A percentile compares a stretch with the other conserved stretches of the same genome.
Evolutionary conservation across 1,140 invertebrate species (phyloP).

Genomic region (Vanessa atalanta): DNA sequence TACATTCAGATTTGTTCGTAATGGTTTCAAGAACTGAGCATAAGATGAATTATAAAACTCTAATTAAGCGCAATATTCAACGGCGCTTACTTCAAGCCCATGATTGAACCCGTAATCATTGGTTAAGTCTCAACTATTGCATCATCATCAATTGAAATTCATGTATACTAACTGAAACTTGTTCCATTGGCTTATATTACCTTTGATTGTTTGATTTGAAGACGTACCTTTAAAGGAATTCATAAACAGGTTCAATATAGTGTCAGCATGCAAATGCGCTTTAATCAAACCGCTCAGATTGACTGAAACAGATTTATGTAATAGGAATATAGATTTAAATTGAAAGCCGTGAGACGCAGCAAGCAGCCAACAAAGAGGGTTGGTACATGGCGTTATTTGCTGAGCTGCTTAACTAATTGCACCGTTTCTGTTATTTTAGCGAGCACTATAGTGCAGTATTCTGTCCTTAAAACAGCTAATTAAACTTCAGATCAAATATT

Average conservation of each 20-base stretch:
- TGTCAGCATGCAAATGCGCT: not conserved
- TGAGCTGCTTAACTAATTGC: conserved; percentile 21
- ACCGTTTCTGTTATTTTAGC: conserved; percentile 9
- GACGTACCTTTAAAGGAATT: conserved; percentile 35
- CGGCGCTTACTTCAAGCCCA: no score
- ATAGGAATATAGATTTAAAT: conserved; percentile 1
- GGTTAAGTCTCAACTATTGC: no score
- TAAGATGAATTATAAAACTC: no score
- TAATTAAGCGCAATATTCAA: no score
- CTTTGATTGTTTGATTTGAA: not conserved
- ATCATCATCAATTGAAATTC: no score
- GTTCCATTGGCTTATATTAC: not conserved
- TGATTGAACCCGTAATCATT: no score
- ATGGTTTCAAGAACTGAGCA: no score
- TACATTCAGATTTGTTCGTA: no score
- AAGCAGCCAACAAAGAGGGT: not conserved
- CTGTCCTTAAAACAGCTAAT: conserved; percentile 6
- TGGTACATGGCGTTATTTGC: conserved; percentile 19
- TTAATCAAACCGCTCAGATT: not conserved
- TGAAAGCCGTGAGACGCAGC: not conserved
- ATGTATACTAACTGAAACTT: no score
- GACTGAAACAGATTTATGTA: not conserved
- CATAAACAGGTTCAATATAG: conserved; percentile 39
- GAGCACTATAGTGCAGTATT: not conserved
- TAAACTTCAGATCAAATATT: conserved; percentile 1